phyloP scores from a whole-genome alignment of 2,797 vertebrate species.

The Bradypus variegatus region DNA sequence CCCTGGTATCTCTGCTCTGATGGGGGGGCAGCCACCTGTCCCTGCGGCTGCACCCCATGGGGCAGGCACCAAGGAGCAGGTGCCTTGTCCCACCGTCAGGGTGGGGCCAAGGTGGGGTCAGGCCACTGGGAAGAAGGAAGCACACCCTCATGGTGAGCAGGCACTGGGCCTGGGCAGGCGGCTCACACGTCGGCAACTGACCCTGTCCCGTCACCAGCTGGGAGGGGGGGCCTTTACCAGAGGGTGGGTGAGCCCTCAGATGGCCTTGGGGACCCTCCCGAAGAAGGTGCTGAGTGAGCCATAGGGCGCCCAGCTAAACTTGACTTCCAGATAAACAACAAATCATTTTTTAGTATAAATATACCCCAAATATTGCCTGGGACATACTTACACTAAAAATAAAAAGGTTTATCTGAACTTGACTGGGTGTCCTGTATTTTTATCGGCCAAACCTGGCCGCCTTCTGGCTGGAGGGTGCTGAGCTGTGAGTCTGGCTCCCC shows the following conservation, averaged over 20 bases:
- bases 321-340: neutral
- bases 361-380: neutral
- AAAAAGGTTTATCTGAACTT: neutral
- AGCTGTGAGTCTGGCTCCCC: neutral
- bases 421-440: too few species aligned
- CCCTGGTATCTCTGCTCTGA: too few species aligned
- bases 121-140: neutral
- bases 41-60: neutral
- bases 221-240: accelerated
- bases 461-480: neutral
- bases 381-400: neutral
- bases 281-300: neutral
- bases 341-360: accelerated
- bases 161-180: neutral
- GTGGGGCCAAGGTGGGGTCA: too few species aligned
- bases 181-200: accelerated
- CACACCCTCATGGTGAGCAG: accelerated
- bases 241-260: neutral
- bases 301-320: neutral
- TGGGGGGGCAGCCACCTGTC: too few species aligned
- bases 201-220: too few species aligned
- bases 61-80: neutral
- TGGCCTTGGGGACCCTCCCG: neutral
- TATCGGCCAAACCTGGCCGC: neutral
- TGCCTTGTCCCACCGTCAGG: too few species aligned